Conservation (phyloP, 2,888 invertebrate genomes). For the Saturnia japonica region DNA sequence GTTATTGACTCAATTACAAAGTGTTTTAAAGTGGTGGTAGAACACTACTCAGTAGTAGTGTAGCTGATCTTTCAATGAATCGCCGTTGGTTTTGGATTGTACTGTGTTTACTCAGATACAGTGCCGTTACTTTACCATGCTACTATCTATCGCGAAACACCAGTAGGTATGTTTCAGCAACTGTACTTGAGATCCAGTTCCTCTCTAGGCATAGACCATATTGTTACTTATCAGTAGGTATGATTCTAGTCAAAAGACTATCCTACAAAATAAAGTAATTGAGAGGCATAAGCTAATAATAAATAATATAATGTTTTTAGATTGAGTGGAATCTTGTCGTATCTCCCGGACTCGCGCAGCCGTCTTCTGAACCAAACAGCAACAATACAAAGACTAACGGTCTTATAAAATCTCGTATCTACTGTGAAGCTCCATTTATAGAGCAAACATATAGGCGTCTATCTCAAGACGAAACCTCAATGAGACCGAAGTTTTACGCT, state of each 20-base stretch:
- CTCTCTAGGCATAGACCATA: background rate
- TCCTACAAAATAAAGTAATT: background rate
- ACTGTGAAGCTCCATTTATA: slow-evolving; percentile 72
- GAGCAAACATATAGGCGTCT: slow-evolving; percentile 69
- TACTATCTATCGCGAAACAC: background rate
- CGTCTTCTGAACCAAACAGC: slow-evolving; percentile 50
- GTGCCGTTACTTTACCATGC: background rate
- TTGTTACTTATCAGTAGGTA: background rate
- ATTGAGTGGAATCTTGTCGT: slow-evolving; percentile 79
- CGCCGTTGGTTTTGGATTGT: too few species aligned
- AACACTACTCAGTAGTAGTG: too few species aligned
- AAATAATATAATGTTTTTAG: slow-evolving; percentile 37
- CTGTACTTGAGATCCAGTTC: background rate
- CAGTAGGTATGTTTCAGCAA: background rate
- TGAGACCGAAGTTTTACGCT: slow-evolving; percentile 96
- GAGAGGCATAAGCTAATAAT: background rate
- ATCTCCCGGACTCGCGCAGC: slow-evolving; percentile 70
- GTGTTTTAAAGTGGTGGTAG: too few species aligned
- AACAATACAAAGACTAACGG: slow-evolving; percentile 59
- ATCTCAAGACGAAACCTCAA: slow-evolving; percentile 83
- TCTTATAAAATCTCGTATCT: slow-evolving; percentile 67
- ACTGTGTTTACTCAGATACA: too few species aligned
- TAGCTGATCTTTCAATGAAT: too few species aligned
- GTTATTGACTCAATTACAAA: too few species aligned
- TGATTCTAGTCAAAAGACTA: background rate